Evolutionary conservation across 2,888 invertebrate genomes (phyloP).

Genomic region (Ormyrus labotus): DNA sequence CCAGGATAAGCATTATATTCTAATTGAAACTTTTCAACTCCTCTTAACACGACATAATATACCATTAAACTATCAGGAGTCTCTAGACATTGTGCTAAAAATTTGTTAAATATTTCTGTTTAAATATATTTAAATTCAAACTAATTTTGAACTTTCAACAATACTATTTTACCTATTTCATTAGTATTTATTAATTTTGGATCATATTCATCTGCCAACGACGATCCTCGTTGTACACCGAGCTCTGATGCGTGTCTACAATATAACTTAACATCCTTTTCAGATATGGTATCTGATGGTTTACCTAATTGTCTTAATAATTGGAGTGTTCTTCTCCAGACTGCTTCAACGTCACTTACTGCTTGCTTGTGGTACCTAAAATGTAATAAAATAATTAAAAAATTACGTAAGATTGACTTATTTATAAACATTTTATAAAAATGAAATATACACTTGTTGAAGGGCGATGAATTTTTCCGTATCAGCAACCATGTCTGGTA

Average conservation of each 20-base stretch:
- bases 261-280: conserved; percentile 89
- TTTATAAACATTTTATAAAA: conserved; percentile 29
- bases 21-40: conserved; percentile 91
- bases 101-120: conserved; percentile 25
- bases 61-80: conserved; percentile 91
- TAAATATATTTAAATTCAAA: conserved; percentile 48
- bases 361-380: conserved; percentile 88
- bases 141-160: neutral
- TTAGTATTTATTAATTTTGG: conserved; percentile 79
- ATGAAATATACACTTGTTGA: conserved; percentile 84
- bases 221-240: conserved; percentile 86
- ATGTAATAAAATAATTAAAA: conserved; percentile 14
- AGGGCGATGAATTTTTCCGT: conserved; percentile 92
- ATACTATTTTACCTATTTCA: conserved; percentile 76
- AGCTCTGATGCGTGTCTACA: conserved; percentile 93
- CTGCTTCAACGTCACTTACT: conserved; percentile 86
- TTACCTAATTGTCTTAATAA: conserved; percentile 87
- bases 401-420: conserved; percentile 9
- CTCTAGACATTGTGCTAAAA: conserved; percentile 83
- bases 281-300: conserved; percentile 84
- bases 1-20: conserved; percentile 95
- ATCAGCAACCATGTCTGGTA: conserved; percentile 98
- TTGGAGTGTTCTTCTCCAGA: conserved; percentile 88
- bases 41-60: conserved; percentile 92
- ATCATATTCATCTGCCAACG: conserved; percentile 89